Conservation (phyloP, 2,113 vertebrate species). For the Camelus dromedarius region DNA sequence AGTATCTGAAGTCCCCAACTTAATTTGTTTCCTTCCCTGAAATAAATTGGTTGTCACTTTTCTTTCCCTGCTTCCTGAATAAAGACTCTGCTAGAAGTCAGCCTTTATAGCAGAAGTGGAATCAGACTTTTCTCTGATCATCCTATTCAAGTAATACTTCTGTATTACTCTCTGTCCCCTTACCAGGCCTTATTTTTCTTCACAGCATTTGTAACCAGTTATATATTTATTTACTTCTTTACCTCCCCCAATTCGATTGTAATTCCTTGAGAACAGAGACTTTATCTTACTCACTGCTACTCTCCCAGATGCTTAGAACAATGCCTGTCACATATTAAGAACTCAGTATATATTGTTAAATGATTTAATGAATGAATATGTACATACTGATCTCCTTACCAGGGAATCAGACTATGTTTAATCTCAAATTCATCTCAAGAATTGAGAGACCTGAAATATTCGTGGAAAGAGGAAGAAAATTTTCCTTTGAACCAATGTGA, state of each 20-base stretch:
- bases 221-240: constrained; percentile 1
- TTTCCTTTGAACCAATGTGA: constrained; percentile 28
- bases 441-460: constrained; percentile 30
- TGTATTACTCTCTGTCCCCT: neutral
- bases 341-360: constrained; percentile 1
- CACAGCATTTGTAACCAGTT: neutral
- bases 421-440: constrained; percentile 48
- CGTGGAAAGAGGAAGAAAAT: neutral
- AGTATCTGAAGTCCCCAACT: neutral
- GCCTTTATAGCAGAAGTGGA: neutral
- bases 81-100: neutral
- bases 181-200: constrained; percentile 10
- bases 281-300: constrained; percentile 31
- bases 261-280: constrained; percentile 38
- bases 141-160: neutral
- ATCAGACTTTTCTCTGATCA: neutral
- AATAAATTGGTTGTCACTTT: neutral
- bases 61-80: neutral
- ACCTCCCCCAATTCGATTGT: neutral
- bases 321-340: constrained; percentile 5
- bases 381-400: neutral
- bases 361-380: neutral
- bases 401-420: neutral
- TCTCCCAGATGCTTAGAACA: constrained; percentile 14
- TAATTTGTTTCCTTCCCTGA: neutral